Evolutionary conservation across 2,113 vertebrate genomes (phyloP).

Genomic region (Proterorhinus semilunaris): DNA sequence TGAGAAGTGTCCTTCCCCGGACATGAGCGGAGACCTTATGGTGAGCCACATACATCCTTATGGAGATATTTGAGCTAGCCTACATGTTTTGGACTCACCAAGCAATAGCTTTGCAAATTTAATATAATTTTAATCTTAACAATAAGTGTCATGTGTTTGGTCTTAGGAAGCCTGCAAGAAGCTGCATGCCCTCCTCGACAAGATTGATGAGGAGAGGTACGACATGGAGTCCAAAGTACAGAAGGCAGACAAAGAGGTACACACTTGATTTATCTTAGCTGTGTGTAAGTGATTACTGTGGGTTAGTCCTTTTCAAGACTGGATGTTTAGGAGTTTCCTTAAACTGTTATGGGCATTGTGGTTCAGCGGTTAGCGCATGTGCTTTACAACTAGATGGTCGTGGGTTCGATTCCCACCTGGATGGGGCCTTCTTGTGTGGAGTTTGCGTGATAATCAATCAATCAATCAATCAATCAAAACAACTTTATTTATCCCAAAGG

Average conservation of each 20-base stretch:
- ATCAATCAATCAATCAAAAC: too few species aligned
- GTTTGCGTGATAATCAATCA: too few species aligned
- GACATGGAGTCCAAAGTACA: conserved; percentile 83
- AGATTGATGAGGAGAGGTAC: conserved; percentile 90
- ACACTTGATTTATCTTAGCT: too few species aligned
- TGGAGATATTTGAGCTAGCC: neutral
- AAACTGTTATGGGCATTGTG: too few species aligned
- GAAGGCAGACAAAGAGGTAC: conserved; percentile 89
- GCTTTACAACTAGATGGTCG: too few species aligned
- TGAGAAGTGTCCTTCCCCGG: conserved; percentile 76
- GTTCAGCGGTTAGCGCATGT: too few species aligned
- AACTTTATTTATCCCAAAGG: too few species aligned
- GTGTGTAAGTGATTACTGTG: too few species aligned
- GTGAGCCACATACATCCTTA: conserved; percentile 29
- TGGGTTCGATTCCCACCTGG: too few species aligned
- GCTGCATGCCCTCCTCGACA: conserved; percentile 83
- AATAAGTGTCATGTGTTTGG: neutral
- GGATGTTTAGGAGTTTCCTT: too few species aligned
- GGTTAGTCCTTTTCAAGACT: too few species aligned
- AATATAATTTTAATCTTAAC: neutral
- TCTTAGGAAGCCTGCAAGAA: conserved; percentile 88
- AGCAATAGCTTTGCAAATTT: neutral
- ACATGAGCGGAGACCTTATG: conserved; percentile 52
- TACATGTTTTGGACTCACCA: neutral
- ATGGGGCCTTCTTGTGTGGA: too few species aligned